phyloP scores from a whole-genome alignment of 2,113 vertebrate genomes.

The Sturnus vulgaris region DNA sequence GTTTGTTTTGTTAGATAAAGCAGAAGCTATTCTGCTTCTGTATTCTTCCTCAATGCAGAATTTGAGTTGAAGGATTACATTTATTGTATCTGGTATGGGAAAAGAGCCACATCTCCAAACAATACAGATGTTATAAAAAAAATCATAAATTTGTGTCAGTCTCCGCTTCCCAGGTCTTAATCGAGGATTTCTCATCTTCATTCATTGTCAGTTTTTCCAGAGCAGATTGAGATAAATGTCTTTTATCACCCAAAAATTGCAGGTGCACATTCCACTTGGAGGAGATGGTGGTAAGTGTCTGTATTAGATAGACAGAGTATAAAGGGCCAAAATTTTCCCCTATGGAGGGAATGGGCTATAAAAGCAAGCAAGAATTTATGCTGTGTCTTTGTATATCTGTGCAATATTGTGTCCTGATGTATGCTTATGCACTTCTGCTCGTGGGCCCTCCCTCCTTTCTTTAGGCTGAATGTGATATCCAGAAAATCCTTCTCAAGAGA shows the following conservation, averaged over 20 bases:
- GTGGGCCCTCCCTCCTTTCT: neutral
- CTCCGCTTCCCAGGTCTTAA: slow-evolving; percentile 26
- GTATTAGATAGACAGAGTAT: neutral
- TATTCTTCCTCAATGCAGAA: neutral
- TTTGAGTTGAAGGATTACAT: slow-evolving; percentile 1
- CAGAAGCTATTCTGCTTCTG: neutral
- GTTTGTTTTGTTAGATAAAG: slow-evolving; percentile 8
- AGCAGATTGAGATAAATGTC: slow-evolving; percentile 35
- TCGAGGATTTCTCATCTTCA: slow-evolving; percentile 12
- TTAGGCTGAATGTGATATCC: neutral
- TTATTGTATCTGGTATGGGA: neutral
- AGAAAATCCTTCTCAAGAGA: neutral
- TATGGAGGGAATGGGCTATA: neutral
- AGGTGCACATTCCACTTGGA: neutral
- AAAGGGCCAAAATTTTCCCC: neutral
- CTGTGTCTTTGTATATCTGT: neutral
- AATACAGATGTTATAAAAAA: slow-evolving; percentile 3
- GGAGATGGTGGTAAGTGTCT: neutral
- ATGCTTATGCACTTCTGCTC: neutral
- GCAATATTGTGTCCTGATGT: neutral
- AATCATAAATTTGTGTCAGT: slow-evolving; percentile 6
- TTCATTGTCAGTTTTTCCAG: slow-evolving; percentile 32
- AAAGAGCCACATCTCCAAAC: neutral
- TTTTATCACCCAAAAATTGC: slow-evolving; percentile 20
- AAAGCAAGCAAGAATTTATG: neutral